phyloP scores from a whole-genome alignment of 2,113 vertebrate species.

The Peromyscus maniculatus region DNA sequence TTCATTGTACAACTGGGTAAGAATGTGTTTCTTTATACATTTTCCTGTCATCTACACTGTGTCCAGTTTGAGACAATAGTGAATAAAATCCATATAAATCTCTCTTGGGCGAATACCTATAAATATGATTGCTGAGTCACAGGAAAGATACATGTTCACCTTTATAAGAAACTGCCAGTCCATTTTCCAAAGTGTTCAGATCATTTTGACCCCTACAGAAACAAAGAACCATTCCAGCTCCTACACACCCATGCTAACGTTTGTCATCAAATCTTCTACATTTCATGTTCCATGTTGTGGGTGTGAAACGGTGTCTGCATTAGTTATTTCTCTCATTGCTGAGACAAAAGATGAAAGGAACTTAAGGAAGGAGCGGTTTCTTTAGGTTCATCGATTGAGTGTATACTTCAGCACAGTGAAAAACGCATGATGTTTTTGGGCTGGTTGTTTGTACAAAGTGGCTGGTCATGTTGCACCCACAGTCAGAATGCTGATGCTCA shows the following conservation, averaged over 20 bases:
- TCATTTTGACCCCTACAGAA: not conserved
- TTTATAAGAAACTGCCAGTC: conserved; percentile 5
- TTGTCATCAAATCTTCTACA: not conserved
- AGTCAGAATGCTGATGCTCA: not conserved
- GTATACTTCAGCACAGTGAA: not conserved
- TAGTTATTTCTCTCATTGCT: not conserved
- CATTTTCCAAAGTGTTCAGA: not conserved
- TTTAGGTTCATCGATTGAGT: not conserved
- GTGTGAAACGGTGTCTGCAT: not conserved
- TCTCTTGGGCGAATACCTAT: conserved; percentile 15
- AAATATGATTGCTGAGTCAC: not conserved
- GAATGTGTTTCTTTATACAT: not conserved
- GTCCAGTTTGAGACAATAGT: not conserved
- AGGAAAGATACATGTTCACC: not conserved
- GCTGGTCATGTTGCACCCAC: not conserved
- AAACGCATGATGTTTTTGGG: no score
- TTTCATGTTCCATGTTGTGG: not conserved
- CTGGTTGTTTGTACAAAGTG: not conserved
- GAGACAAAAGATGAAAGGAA: not conserved
- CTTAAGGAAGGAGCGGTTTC: not conserved
- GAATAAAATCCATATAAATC: not conserved
- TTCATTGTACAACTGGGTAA: not conserved
- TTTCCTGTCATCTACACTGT: not conserved
- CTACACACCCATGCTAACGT: not conserved
- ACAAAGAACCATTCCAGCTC: not conserved